A percentile compares a stretch with the other conserved stretches of the same genome.
These are phyloP conservation scores for Philaethria dido DNA, from an alignment of 2,888 invertebrate species.

Conservation along the genomic window DNA sequence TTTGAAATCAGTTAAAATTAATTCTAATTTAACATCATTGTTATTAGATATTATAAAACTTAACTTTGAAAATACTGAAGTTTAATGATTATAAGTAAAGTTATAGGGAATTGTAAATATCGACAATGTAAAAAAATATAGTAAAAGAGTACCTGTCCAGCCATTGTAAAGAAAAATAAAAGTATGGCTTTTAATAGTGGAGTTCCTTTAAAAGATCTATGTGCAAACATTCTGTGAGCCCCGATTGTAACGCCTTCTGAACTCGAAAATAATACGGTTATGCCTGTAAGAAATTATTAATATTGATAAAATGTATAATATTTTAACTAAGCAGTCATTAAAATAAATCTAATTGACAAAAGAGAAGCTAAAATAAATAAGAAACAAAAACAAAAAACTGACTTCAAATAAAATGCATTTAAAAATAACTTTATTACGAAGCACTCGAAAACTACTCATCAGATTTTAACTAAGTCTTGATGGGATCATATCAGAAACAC, in stretches of 20 bases:
- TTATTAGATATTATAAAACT: too few species aligned
- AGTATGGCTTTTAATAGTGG: conserved; percentile 85
- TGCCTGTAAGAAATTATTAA: conserved; percentile 16
- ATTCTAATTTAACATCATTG: too few species aligned
- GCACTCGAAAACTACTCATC: too few species aligned
- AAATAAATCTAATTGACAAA: not conserved
- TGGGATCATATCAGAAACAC: too few species aligned
- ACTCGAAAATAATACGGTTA: conserved; percentile 34
- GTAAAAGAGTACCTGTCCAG: conserved; percentile 87
- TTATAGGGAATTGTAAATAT: too few species aligned
- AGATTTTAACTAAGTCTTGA: too few species aligned
- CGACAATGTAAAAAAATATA: not conserved
- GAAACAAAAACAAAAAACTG: too few species aligned
- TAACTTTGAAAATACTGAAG: too few species aligned
- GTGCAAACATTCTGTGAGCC: conserved; percentile 91
- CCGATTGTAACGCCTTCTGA: conserved; percentile 90
- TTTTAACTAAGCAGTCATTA: not conserved
- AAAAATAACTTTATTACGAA: too few species aligned
- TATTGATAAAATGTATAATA: not conserved
- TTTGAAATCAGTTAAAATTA: too few species aligned
- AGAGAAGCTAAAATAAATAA: not conserved
- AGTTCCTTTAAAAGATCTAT: conserved; percentile 90
- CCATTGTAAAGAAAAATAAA: conserved; percentile 87
- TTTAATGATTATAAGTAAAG: too few species aligned
- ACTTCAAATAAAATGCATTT: too few species aligned